Base-by-base conservation (phyloP, 2,888 invertebrate species). In the Zelleria hepariella region DNA sequence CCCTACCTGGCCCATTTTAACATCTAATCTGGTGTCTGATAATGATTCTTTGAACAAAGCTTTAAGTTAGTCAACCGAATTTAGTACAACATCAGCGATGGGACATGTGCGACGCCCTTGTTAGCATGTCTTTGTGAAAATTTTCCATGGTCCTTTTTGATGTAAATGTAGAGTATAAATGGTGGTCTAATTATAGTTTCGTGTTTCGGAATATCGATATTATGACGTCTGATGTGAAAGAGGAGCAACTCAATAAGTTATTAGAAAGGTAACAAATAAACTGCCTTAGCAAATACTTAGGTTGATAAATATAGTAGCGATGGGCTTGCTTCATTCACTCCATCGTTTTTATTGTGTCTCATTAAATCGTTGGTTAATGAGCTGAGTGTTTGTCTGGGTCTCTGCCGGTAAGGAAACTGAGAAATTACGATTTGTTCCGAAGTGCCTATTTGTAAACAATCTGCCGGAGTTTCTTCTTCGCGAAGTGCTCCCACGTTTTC, bases 1-100 rank as follows among this genome's bases (percentile, higher is more conserved):
- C 58, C 42, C 23, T 82, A 82, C 73, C 66, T 72, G 80, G 70
- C 80, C 86, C 77, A 82, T 74, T 78, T 84, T 61, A 70, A 65
- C 73, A 73, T 65, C 69, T 73, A 74, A 75, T 75, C 74, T 67
- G 67, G 66, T 65, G 65, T 68, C 62, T 67, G 65, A 69, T 27
- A 52, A 61, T 67, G 65, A 64, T 25, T 47, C 26, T 54, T 58
- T 25, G 49, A 49, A 56, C 58, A 58, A 52, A 61, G 59, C 57
- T 58, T 55, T 47, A 42, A 25, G 47, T 60, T 59, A 58, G 49
- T 60, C 56, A 58, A 49, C 48, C 24, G 51, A 47, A 27, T 54
- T 49, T 59, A 59, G 61, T 61, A 27, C 25, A n/a, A 48, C 32
- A 10, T n/a, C 56, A 25, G 32, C 52, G 24, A 7, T 32, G 15